phyloP scores from a whole-genome alignment of 2,797 vertebrate species.

The Rhinatrema bivittatum region DNA sequence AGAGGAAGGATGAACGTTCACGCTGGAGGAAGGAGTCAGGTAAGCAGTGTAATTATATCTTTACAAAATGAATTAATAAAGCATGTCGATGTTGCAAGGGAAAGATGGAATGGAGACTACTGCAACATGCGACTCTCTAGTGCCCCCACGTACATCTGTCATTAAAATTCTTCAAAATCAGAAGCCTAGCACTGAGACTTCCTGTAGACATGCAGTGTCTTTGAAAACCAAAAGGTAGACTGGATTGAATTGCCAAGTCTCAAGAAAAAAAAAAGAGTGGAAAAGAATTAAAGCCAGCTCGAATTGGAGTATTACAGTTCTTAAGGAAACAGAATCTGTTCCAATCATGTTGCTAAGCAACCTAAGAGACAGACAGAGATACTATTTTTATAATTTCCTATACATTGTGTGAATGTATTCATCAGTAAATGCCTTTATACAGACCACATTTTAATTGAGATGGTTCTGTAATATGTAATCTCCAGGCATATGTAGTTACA shows the following conservation, averaged over 20 bases:
- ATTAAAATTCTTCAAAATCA: background rate
- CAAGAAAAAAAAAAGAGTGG: constrained; percentile 1
- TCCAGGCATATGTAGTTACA: no score
- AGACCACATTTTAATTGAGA: constrained; percentile 1
- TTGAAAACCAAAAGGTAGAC: constrained; percentile 2
- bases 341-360: constrained; percentile 27
- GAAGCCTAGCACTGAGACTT: background rate
- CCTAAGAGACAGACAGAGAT: constrained; percentile 20
- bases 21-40: no score
- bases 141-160: background rate
- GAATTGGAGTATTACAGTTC: constrained; percentile 1
- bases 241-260: background rate
- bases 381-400: constrained; percentile 24
- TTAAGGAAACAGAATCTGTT: constrained; percentile 8
- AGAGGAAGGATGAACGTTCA: no score
- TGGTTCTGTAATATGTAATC: no score
- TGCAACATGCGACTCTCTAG: background rate
- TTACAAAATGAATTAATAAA: no score
- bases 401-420: constrained; percentile 30
- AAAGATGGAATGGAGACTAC: background rate
- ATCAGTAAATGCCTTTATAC: constrained; percentile 27
- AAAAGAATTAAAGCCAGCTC: background rate
- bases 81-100: background rate
- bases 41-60: no score
- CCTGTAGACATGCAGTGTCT: background rate